Base-by-base conservation (phyloP, 2,888 invertebrate genomes). In the Stenolophus ochropezus region DNA sequence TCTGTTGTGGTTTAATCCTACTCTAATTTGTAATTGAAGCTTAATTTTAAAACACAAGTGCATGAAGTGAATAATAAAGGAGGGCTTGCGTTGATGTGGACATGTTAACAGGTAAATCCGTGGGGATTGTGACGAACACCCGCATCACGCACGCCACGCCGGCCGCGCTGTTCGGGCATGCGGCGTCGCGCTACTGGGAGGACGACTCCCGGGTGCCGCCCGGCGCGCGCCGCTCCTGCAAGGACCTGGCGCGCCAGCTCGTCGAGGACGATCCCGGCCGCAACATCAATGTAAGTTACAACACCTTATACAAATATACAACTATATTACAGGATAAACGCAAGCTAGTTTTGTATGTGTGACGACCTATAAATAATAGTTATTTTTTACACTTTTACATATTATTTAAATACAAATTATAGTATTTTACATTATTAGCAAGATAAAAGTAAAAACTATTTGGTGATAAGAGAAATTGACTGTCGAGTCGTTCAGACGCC, bases 91-190 rank as follows among this genome's bases (percentile, higher is more conserved):
- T 42, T 42, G 8, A 42, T 42, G 33, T 42, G 33, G 33, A 8
- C 4, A 42, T 42, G 33, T 51, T 51, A 18, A 6, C 88, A 94
- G 95, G 95, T 75, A 95, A 94, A 90, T 93, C 94, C 11, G 94
- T 94, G n/a, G 96, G 95, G 0, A 92, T 96, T 53, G 95, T 96
- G 27, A 96, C 96, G 2, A 95, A 94, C 82, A 94, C 95, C 0
- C 90, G 95, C 61, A 92, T 95, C 84, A 95, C 95, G 0, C 95
- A 95, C 86, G 95, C 95, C 0, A 95, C 95, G 0, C 95, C 95
- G 0, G 94, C 95, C 0, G 95, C 95, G 0, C 89, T 94, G 47
- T 95, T 94, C 86, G 94, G 95, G 0, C 95, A 95, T 86, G 92
- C 94, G 1, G 93, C 94, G 6, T 93, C 94, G 18, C 90, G 95